Conservation (phyloP, 2,797 vertebrate genomes). For the Hybognathus amarus region DNA sequence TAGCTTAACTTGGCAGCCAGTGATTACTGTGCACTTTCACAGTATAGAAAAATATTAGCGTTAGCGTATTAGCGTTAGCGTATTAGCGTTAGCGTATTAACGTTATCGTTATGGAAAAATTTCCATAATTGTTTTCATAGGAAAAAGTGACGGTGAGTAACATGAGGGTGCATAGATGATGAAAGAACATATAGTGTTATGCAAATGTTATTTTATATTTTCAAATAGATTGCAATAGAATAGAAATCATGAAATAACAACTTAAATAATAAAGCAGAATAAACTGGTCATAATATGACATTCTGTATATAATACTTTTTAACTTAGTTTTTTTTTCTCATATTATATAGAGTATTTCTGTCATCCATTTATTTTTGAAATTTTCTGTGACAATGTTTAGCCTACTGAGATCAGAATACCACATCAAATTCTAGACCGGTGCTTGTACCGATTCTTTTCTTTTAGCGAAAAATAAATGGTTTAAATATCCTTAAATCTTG, state of each 20-base stretch:
- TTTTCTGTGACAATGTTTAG: background rate
- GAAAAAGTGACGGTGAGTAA: background rate
- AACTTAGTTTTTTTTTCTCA: background rate
- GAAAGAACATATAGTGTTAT: background rate
- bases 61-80: background rate
- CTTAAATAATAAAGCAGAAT: too few species aligned
- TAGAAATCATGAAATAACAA: too few species aligned
- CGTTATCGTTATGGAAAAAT: too few species aligned
- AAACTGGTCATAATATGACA: background rate
- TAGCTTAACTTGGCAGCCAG: background rate
- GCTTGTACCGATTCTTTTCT: background rate
- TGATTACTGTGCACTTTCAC: background rate
- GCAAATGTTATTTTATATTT: background rate
- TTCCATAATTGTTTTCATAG: background rate
- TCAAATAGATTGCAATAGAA: too few species aligned
- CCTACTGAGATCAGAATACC: background rate
- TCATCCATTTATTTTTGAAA: background rate
- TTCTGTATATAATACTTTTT: background rate
- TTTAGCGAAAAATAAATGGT: background rate
- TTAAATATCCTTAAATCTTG: slow-evolving; percentile 1
- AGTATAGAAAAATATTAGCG: background rate
- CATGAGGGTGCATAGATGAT: background rate
- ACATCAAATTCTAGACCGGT: background rate
- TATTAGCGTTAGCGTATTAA: background rate
- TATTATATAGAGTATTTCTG: background rate